Base-by-base conservation (phyloP, 2,888 invertebrate species). In the Stegana nigrithorax region DNA sequence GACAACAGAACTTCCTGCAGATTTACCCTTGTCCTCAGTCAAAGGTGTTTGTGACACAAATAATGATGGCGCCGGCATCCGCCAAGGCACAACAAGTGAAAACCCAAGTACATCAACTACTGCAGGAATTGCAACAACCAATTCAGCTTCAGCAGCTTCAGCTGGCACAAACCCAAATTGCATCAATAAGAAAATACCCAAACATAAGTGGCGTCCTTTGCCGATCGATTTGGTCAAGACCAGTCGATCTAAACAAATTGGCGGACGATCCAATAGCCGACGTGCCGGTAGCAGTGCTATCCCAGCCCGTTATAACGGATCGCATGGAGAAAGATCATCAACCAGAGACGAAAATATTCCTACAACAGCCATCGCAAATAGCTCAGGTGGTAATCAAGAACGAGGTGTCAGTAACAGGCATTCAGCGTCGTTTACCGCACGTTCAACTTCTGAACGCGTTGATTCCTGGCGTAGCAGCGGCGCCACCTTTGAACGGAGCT, bases 201-300 rank as follows among this genome's bases (percentile, higher is more conserved):
- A 85, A 78, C 94, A 94, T 85, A 96, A 95, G 85, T 97, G 97
- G 97, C 92, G 95, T 63, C 96, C 96, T 0, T 87, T 97, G 64
- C 94, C 94, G 77, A 94, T 97, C 67, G 95, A 96, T 80, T 88
- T 93, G 75, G 78, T 84, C 70, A 90, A 91, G 63, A 92, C 92
- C 73, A 89, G 89, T 51, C 87, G 90, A 66, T 88, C 89, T 4
- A 90, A 90, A 79, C 81, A 81, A 57, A 78, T 82, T 66, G 89
- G 90, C 73, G 91, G 91, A 53, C 88, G 90, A 63, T 86, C 88
- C 64, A 87, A 88, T 63, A 87, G 88, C 47, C 78, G 82, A 26
- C 72, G 82, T 12, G 71, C 69, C 61, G 69, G 64, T 65, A 72
- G 78, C 19, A 73, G 83, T 71, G 80, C 81, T 50, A 78, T 72